Percentiles rank a stretch among this genome's conserved stretches.
phyloP scores from a whole-genome alignment of 2,113 vertebrate species.

The Haplotaxodon microlepis region DNA sequence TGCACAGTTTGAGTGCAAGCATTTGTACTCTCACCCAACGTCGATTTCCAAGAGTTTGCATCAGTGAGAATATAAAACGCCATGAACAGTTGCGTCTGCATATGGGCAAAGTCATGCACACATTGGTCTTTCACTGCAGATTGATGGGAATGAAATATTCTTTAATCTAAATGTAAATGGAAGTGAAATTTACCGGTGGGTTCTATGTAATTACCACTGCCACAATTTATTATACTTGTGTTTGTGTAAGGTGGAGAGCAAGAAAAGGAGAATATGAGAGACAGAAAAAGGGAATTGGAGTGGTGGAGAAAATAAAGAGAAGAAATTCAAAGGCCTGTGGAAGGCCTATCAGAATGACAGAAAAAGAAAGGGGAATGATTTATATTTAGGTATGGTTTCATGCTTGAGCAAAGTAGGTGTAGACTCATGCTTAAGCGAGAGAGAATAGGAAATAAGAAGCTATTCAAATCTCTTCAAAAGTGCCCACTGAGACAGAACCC shows the following conservation, averaged over 20 bases:
- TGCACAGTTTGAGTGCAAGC: neutral
- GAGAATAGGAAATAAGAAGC: slow-evolving; percentile 9
- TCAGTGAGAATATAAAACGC: slow-evolving; percentile 21
- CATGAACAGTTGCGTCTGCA: slow-evolving; percentile 40
- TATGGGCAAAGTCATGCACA: slow-evolving; percentile 11
- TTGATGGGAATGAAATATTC: slow-evolving; percentile 70
- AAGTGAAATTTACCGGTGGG: slow-evolving; percentile 69
- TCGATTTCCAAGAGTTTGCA: neutral
- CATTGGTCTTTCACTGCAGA: slow-evolving; percentile 25
- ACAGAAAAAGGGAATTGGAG: neutral
- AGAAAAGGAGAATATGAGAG: slow-evolving; percentile 26
- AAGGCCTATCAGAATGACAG: slow-evolving; percentile 29
- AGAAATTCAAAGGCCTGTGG: slow-evolving; percentile 9
- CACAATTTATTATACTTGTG: slow-evolving; percentile 67
- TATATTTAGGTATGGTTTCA: slow-evolving; percentile 45
- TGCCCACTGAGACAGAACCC: neutral
- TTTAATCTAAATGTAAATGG: slow-evolving; percentile 75
- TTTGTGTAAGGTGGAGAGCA: slow-evolving; percentile 55
- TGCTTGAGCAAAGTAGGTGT: slow-evolving; percentile 6
- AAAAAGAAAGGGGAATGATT: slow-evolving; percentile 49
- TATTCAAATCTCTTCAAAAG: neutral
- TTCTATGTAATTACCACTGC: slow-evolving; percentile 68
- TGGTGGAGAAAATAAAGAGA: slow-evolving; percentile 16
- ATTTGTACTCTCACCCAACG: neutral
- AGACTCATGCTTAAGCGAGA: neutral